Conservation (phyloP, 37 sponge, comb jelly and placozoan genomes). For the Tethya wilhelma region DNA sequence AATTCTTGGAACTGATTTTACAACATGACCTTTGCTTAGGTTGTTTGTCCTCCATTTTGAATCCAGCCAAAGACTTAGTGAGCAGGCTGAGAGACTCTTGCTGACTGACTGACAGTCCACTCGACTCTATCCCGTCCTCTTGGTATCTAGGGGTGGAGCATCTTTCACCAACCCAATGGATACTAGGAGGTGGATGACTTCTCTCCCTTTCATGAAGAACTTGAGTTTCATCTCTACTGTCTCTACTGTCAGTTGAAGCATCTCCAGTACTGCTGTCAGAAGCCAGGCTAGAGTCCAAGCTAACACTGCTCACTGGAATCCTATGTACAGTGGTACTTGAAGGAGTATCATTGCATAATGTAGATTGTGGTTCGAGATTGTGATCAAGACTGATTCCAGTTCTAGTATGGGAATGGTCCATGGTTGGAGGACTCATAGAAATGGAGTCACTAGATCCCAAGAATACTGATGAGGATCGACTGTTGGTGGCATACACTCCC, state of each 20-base stretch:
- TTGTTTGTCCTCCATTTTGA: neutral
- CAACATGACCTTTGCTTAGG: neutral
- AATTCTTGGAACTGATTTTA: too few relatives aligned
- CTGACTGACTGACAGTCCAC: neutral
- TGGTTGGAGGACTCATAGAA: neutral
- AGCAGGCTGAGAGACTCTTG: neutral
- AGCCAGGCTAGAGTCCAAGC: neutral
- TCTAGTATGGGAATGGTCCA: neutral
- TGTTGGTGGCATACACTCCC: slow-evolving; percentile 11
- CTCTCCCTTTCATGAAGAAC: too few relatives aligned
- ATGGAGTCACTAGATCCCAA: neutral
- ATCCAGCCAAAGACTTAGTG: neutral
- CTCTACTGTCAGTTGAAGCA: too few relatives aligned
- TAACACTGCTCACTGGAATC: neutral
- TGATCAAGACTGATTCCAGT: neutral
- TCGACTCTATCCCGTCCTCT: neutral
- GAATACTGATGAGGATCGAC: slow-evolving; percentile 4
- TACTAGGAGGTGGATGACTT: neutral
- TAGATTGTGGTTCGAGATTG: neutral
- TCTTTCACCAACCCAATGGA: neutral
- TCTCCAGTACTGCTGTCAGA: neutral
- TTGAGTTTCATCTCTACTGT: too few relatives aligned
- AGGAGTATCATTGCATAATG: neutral
- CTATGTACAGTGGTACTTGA: neutral
- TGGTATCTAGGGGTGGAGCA: neutral